A percentile compares a stretch with the other conserved stretches of the same genome.
These are phyloP conservation scores for Ictidomys tridecemlineatus DNA, from an alignment of 2,113 vertebrate species.

Conservation along the genomic window DNA sequence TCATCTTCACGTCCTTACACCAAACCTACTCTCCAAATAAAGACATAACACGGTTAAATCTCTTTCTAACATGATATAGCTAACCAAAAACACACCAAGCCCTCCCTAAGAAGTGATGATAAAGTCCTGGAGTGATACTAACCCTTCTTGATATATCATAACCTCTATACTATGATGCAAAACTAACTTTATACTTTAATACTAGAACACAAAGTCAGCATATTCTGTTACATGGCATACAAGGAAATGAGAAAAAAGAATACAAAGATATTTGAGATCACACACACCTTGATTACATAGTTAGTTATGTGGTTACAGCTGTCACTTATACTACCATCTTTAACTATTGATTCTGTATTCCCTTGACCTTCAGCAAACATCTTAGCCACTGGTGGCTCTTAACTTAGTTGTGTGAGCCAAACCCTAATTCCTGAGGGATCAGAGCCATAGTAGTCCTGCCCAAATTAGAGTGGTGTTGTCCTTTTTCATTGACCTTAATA, in stretches of 20 bases:
- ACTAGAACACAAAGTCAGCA: not conserved
- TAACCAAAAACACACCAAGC: not conserved
- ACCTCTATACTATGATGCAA: not conserved
- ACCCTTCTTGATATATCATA: not conserved
- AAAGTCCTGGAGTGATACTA: not conserved
- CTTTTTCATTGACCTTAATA: not conserved
- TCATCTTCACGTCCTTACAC: not conserved
- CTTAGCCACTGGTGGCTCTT: not conserved
- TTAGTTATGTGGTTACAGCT: not conserved
- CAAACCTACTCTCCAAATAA: not conserved
- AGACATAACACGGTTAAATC: not conserved
- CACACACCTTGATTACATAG: not conserved
- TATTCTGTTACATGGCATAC: not conserved
- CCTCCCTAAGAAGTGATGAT: not conserved
- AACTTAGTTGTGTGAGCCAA: not conserved
- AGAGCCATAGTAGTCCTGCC: not conserved
- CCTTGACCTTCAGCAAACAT: not conserved
- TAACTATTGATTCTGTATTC: not conserved
- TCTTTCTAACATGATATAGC: not conserved
- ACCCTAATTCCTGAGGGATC: not conserved
- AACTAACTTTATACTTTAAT: not conserved
- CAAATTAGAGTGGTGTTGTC: not conserved
- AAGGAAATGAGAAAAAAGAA: not conserved
- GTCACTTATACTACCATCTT: not conserved
- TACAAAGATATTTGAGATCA: not conserved